Percentiles rank a stretch among this genome's conserved stretches.
These are phyloP conservation scores for Narcine bancroftii DNA, from an alignment of 2,113 vertebrate species.

Conservation along the genomic window DNA sequence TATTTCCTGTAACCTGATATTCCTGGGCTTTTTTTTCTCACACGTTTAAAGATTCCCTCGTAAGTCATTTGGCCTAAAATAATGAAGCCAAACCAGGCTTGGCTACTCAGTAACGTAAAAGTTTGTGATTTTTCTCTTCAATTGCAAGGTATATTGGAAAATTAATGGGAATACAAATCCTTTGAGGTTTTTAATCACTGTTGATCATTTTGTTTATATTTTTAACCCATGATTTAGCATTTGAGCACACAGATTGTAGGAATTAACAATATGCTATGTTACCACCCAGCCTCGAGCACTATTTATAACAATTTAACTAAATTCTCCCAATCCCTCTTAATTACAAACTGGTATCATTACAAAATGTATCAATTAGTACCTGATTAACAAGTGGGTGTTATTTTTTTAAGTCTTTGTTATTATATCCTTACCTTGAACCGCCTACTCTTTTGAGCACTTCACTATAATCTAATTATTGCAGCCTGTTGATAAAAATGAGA, in stretches of 20 bases:
- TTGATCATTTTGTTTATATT: conserved; percentile 17
- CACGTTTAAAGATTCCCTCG: conserved; percentile 65
- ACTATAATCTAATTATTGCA: conserved; percentile 16
- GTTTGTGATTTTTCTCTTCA: neutral
- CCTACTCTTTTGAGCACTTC: conserved; percentile 11
- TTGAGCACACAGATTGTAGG: conserved; percentile 10
- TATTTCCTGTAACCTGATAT: conserved; percentile 90
- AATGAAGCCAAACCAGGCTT: neutral
- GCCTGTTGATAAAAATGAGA: neutral
- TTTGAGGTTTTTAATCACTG: neutral
- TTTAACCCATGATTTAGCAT: conserved; percentile 32
- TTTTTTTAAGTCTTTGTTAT: conserved; percentile 33
- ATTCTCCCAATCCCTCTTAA: conserved; percentile 34
- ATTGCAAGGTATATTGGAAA: neutral
- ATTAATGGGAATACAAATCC: conserved; percentile 24
- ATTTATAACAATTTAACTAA: conserved; percentile 35
- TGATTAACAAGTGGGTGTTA: conserved; percentile 37
- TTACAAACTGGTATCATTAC: conserved; percentile 32
- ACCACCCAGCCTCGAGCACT: neutral
- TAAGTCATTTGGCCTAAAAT: conserved; percentile 56
- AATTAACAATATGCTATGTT: conserved; percentile 1
- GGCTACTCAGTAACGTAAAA: neutral
- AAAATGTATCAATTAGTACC: conserved; percentile 36
- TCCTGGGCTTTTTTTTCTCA: conserved; percentile 72
- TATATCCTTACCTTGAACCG: conserved; percentile 12